These are phyloP conservation scores for Oeneis ivallda DNA, from an alignment of 2,888 invertebrate species.

Conservation along the genomic window DNA sequence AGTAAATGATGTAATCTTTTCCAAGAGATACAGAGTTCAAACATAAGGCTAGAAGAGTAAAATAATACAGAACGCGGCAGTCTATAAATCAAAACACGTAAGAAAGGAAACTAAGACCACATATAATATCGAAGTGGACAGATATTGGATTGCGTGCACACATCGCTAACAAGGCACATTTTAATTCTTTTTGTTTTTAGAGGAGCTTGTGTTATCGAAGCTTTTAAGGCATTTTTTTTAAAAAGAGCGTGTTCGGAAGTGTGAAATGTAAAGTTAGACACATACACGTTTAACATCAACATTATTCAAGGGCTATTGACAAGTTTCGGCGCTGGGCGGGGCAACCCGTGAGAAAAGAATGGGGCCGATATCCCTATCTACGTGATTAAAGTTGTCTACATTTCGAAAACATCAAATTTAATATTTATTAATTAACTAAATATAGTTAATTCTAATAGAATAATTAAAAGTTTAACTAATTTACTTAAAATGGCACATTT, in stretches of 20 bases:
- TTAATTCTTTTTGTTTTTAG: conserved; percentile 54
- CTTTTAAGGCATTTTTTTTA: conserved; percentile 46
- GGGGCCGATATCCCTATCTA: conserved; percentile 66
- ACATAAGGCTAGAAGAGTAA: conserved; percentile 60
- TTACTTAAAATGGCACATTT: conserved; percentile 23
- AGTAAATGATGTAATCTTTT: background rate
- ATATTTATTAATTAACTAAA: background rate
- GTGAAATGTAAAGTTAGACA: conserved; percentile 67
- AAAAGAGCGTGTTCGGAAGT: conserved; percentile 60
- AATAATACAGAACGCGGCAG: conserved; percentile 62
- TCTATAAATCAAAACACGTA: conserved; percentile 61
- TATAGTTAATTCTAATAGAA: conserved; percentile 20
- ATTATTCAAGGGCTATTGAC: conserved; percentile 58
- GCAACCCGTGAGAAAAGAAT: conserved; percentile 63
- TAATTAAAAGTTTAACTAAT: conserved; percentile 21
- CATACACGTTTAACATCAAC: conserved; percentile 58
- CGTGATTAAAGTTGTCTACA: conserved; percentile 65
- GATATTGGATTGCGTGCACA: conserved; percentile 78
- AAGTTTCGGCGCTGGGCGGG: conserved; percentile 79
- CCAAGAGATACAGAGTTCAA: conserved; percentile 47
- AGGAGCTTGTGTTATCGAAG: conserved; percentile 61
- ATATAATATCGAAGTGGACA: conserved; percentile 79
- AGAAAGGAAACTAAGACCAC: conserved; percentile 73
- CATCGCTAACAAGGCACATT: conserved; percentile 76
- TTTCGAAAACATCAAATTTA: conserved; percentile 60